Percentiles rank a stretch among this genome's conserved stretches.
phyloP scores from a whole-genome alignment of 2,888 invertebrate species.

The Coecobrya sp. region DNA sequence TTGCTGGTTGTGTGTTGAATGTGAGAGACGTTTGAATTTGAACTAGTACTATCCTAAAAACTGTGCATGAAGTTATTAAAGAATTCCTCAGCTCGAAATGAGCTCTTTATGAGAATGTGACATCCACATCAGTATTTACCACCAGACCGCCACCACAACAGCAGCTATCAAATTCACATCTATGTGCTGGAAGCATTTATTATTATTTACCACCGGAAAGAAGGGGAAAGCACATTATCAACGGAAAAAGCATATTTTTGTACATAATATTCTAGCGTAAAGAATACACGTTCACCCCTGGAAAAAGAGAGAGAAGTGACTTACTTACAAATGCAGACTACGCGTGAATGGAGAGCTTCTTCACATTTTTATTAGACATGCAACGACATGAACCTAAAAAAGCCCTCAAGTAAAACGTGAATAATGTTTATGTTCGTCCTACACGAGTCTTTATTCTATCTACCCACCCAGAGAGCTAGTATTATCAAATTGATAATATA shows the following conservation, averaged over 20 bases:
- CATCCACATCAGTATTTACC: constrained; percentile 42
- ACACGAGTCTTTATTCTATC: no score
- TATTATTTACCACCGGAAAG: background rate
- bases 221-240: constrained; percentile 13
- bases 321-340: background rate
- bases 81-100: constrained; percentile 53
- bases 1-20: background rate
- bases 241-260: no score
- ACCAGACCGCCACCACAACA: constrained; percentile 31
- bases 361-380: background rate
- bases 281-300: background rate
- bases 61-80: constrained; percentile 41
- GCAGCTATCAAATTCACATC: constrained; percentile 36
- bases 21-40: constrained; percentile 39
- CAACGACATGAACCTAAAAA: background rate
- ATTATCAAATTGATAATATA: no score
- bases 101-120: constrained; percentile 48
- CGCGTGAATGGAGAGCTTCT: background rate
- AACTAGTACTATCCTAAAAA: background rate
- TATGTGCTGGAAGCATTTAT: background rate
- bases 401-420: background rate
- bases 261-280: no score
- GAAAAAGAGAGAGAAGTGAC: background rate
- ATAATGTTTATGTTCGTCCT: background rate
- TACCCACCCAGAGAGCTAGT: no score